A percentile compares a stretch with the other conserved stretches of the same genome.
These are phyloP conservation scores for Hirtodrosophila confusa DNA, from an alignment of 2,888 invertebrate species.

Conservation along the genomic window DNA sequence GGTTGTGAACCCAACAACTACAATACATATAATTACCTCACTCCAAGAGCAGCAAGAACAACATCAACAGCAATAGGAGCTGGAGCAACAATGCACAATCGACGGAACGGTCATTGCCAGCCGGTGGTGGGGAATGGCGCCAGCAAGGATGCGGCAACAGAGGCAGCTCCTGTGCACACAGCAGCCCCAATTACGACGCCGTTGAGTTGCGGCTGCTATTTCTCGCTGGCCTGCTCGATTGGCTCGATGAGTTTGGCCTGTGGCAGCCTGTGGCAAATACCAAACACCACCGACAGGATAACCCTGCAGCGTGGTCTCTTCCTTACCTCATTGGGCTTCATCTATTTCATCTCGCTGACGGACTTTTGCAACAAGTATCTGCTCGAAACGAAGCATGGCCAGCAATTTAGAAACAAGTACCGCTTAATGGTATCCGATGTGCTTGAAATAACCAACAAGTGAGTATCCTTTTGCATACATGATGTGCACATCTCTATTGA, in stretches of 20 bases:
- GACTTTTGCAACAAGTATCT: conserved; percentile 87
- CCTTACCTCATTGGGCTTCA: conserved; percentile 87
- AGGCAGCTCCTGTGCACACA: background rate
- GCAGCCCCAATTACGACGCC: conserved; percentile 10
- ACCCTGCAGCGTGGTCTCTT: conserved; percentile 86
- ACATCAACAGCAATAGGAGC: conserved; percentile 1
- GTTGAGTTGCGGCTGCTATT: conserved; percentile 76
- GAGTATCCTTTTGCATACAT: conserved; percentile 69
- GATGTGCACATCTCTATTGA: no score
- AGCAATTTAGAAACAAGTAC: conserved; percentile 87
- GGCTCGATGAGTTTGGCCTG: conserved; percentile 83
- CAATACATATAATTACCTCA: conserved; percentile 2
- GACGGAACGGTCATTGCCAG: conserved; percentile 38
- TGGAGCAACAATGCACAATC: conserved; percentile 30
- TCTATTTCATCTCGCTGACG: conserved; percentile 89
- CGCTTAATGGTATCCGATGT: conserved; percentile 88
- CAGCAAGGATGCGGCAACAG: conserved; percentile 26
- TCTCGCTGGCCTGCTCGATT: conserved; percentile 83
- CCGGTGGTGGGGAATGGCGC: conserved; percentile 34
- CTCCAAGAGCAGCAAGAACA: background rate
- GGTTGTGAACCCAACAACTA: conserved; percentile 35
- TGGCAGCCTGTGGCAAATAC: conserved; percentile 83
- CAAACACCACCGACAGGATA: conserved; percentile 85
- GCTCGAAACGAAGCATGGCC: conserved; percentile 86
- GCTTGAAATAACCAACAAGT: conserved; percentile 91